These are phyloP conservation scores for Cyprinodon tularosa DNA, from an alignment of 2,113 vertebrate genomes.

Conservation along the genomic window DNA sequence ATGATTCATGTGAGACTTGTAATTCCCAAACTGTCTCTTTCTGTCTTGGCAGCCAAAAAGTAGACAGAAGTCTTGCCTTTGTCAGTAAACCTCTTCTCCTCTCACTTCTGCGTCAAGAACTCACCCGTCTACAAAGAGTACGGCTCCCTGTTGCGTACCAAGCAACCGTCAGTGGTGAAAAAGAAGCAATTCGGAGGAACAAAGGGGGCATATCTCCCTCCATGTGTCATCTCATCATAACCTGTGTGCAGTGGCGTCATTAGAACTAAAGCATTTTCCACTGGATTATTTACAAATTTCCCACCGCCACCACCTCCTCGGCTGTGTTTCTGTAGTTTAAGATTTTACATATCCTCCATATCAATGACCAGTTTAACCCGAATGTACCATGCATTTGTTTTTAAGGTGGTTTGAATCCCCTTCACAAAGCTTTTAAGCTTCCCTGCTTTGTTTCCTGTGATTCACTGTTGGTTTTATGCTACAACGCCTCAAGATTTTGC, in stretches of 20 bases:
- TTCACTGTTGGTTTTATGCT: conserved; percentile 6
- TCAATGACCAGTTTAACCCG: neutral
- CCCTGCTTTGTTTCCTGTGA: neutral
- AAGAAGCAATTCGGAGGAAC: conserved; percentile 36
- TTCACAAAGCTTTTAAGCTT: neutral
- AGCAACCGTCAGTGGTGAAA: conserved; percentile 46
- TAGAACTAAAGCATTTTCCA: conserved; percentile 39
- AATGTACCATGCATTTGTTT: neutral
- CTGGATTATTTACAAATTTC: conserved; percentile 30
- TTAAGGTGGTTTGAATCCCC: conserved; percentile 2
- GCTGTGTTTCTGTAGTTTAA: conserved; percentile 9
- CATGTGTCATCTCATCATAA: conserved; percentile 43
- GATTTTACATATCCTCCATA: conserved; percentile 12
- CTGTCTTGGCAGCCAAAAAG: conserved; percentile 59
- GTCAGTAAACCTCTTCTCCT: conserved; percentile 55
- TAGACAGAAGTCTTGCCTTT: conserved; percentile 55
- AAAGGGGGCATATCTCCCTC: conserved; percentile 23
- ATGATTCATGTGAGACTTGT: conserved; percentile 68
- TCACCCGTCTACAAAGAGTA: conserved; percentile 8
- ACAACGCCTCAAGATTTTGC: neutral
- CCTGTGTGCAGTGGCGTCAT: conserved; percentile 46
- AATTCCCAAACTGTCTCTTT: conserved; percentile 60
- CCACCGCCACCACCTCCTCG: conserved; percentile 29
- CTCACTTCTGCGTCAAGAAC: conserved; percentile 22
- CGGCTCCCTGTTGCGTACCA: conserved; percentile 29